These are phyloP conservation scores for Lynx canadensis DNA, from an alignment of 2,113 vertebrate genomes.

Conservation along the genomic window DNA sequence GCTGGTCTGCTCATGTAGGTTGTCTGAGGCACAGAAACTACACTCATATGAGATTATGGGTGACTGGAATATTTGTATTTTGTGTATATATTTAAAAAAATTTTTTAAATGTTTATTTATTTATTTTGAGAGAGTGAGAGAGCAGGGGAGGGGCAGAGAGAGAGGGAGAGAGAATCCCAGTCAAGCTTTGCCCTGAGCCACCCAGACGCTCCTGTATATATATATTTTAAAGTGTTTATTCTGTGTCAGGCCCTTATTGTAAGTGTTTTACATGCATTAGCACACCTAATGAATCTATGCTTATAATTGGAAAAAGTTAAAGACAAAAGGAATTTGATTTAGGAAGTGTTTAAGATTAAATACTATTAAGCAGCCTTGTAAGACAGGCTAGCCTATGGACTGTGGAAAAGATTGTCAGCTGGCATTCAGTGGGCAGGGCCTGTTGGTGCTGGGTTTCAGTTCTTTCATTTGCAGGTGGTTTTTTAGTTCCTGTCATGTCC, in stretches of 20 bases:
- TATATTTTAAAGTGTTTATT: not conserved
- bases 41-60: not conserved
- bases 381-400: not conserved
- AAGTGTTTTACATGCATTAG: not conserved
- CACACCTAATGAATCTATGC: not conserved
- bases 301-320: not conserved
- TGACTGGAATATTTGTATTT: conserved; percentile 9
- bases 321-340: not conserved
- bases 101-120: not conserved
- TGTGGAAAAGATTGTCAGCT: not conserved
- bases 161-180: too few species aligned
- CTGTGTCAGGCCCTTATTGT: not conserved
- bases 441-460: not conserved
- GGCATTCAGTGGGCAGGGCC: not conserved
- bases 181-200: too few species aligned
- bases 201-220: not conserved
- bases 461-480: not conserved
- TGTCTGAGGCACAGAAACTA: not conserved
- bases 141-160: too few species aligned
- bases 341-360: not conserved
- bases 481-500: not conserved
- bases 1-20: not conserved
- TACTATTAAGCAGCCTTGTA: not conserved
- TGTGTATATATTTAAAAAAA: not conserved
- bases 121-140: too few species aligned